Conservation (phyloP, 2,113 vertebrate genomes). For the Speoplatyrhinus poulsoni region DNA sequence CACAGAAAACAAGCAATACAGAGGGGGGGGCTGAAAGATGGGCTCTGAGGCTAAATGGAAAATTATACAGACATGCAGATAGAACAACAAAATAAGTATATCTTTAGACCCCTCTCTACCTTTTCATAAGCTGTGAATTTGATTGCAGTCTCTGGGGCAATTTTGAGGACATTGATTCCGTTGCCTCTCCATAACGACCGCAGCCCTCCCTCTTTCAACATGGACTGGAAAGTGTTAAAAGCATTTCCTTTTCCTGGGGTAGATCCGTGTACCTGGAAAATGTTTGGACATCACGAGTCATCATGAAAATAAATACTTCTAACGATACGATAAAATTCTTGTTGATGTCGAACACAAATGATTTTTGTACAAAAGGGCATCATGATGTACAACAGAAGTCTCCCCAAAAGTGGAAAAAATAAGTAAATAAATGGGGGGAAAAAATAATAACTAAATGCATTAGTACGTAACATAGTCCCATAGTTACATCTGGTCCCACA, state of each 20-base stretch:
- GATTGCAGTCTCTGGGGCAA: slow-evolving; percentile 86
- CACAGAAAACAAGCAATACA: not conserved
- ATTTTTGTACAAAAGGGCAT: not conserved
- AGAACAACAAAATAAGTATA: no score
- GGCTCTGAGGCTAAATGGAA: not conserved
- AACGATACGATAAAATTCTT: not conserved
- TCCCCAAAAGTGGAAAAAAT: no score
- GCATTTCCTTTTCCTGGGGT: slow-evolving; percentile 68
- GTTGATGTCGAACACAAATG: not conserved
- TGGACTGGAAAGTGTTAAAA: slow-evolving; percentile 67
- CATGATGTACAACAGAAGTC: no score
- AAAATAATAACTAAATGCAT: no score
- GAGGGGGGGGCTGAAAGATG: not conserved
- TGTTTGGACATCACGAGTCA: not conserved
- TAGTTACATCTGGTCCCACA: no score
- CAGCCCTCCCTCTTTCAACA: slow-evolving; percentile 83
- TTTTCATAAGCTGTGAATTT: slow-evolving; percentile 87
- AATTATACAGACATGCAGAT: not conserved
- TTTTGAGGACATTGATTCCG: slow-evolving; percentile 86
- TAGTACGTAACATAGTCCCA: no score
- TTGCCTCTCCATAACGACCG: slow-evolving; percentile 85
- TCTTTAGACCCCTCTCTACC: slow-evolving; percentile 54
- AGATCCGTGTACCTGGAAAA: slow-evolving; percentile 80
- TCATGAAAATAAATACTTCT: not conserved
- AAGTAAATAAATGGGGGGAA: no score